phyloP scores from a whole-genome alignment of 1,140 invertebrate genomes.

The Anadara kagoshimensis region DNA sequence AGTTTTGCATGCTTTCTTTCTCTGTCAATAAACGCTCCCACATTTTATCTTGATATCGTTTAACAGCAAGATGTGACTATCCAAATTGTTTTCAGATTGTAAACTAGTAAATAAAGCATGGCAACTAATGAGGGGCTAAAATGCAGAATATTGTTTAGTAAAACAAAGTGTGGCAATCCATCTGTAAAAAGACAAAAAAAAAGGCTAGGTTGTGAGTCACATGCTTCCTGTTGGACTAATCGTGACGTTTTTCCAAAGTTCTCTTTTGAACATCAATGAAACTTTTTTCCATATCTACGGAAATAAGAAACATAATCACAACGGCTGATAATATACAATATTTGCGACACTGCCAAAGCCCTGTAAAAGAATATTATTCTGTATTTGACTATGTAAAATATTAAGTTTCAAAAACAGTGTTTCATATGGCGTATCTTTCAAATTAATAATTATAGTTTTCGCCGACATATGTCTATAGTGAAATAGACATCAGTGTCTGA shows the following conservation, averaged over 20 bases:
- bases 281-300: conserved; percentile 1
- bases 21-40: conserved; percentile 4
- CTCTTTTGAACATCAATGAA: conserved; percentile 8
- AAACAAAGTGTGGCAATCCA: neutral
- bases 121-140: neutral
- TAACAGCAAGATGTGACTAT: neutral
- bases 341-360: neutral
- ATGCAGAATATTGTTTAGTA: neutral
- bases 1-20: conserved; percentile 1
- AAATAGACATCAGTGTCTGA: conserved; percentile 13
- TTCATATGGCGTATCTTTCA: conserved; percentile 4
- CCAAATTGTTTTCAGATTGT: neutral
- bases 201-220: neutral
- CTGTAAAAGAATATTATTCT: neutral
- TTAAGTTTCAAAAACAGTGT: neutral
- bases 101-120: neutral
- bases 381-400: neutral
- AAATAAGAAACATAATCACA: conserved; percentile 19
- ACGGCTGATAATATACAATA: conserved; percentile 1
- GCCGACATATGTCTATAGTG: neutral
- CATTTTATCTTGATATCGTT: conserved; percentile 1
- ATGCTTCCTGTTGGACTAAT: neutral
- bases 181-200: neutral
- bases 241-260: neutral
- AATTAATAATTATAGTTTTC: neutral